A percentile compares a stretch with the other conserved stretches of the same genome.
Conservation (phyloP, 2,888 invertebrate genomes). For the Phaedon cochleariae region DNA sequence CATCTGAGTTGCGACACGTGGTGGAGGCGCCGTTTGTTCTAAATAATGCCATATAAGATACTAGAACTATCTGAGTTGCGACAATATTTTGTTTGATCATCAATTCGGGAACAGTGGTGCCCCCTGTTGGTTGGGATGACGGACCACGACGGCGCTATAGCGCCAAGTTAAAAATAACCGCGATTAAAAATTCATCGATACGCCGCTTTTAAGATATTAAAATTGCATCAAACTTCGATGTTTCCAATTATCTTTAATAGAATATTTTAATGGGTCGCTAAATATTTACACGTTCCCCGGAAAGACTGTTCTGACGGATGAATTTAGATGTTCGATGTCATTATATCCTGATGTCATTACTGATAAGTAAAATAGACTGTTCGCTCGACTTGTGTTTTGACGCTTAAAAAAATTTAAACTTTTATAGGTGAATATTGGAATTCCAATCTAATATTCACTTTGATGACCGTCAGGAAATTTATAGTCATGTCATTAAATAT, state of each 20-base stretch:
- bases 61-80: no score
- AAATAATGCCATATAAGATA: no score
- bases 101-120: background rate
- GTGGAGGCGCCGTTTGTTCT: no score
- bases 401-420: no score
- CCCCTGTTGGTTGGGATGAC: background rate
- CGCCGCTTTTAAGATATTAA: conserved; percentile 57
- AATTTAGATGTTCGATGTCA: background rate
- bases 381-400: no score
- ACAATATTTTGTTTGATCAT: no score
- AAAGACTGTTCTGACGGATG: background rate
- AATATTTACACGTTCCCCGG: conserved; percentile 44
- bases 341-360: conserved; percentile 3
- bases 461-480: no score
- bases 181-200: conserved; percentile 51
- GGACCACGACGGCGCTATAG: conserved; percentile 24
- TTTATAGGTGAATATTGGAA: no score
- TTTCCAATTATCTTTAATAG: conserved; percentile 56
- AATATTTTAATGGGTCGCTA: conserved; percentile 51
- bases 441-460: no score
- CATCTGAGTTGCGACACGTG: no score
- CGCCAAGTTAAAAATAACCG: conserved; percentile 46
- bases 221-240: conserved; percentile 58
- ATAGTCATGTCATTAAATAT: no score
- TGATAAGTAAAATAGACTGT: background rate